Evolutionary conservation across 2,888 invertebrate species (phyloP).

Genomic region (Drosophila sordidula): DNA sequence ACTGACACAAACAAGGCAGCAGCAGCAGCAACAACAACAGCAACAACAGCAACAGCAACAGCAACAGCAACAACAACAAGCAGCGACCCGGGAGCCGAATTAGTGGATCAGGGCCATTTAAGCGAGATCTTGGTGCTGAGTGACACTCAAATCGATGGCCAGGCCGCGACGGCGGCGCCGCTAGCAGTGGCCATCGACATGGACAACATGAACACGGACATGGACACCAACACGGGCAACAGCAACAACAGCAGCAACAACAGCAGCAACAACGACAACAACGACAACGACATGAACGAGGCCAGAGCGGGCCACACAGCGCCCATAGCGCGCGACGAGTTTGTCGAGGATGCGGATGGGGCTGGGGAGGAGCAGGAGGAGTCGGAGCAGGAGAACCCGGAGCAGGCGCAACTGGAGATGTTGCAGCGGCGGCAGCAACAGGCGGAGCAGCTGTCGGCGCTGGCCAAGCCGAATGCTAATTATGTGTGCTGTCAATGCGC

Average conservation of each 20-base stretch:
- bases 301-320: conserved; percentile 64
- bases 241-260: conserved; percentile 29
- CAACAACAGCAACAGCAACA: conserved; percentile 31
- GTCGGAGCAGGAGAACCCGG: neutral
- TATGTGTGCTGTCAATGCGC: conserved; percentile 77
- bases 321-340: conserved; percentile 80
- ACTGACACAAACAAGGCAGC: conserved; percentile 66
- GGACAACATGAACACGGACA: conserved; percentile 60
- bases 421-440: conserved; percentile 34
- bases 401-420: conserved; percentile 28
- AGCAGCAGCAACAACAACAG: conserved; percentile 37
- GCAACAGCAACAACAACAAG: conserved; percentile 26
- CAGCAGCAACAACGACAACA: conserved; percentile 6
- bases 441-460: conserved; percentile 39
- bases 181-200: conserved; percentile 61
- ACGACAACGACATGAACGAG: conserved; percentile 50
- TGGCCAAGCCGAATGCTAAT: conserved; percentile 67
- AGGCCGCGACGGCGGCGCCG: conserved; percentile 54
- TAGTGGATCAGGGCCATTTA: conserved; percentile 68
- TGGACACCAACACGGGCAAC: conserved; percentile 38
- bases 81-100: conserved; percentile 58
- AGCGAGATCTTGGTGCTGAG: conserved; percentile 80
- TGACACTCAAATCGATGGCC: conserved; percentile 79
- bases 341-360: conserved; percentile 43
- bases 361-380: conserved; percentile 39